These are phyloP conservation scores for Himalopsyche japonica DNA, from an alignment of 2,888 invertebrate species.

Conservation along the genomic window DNA sequence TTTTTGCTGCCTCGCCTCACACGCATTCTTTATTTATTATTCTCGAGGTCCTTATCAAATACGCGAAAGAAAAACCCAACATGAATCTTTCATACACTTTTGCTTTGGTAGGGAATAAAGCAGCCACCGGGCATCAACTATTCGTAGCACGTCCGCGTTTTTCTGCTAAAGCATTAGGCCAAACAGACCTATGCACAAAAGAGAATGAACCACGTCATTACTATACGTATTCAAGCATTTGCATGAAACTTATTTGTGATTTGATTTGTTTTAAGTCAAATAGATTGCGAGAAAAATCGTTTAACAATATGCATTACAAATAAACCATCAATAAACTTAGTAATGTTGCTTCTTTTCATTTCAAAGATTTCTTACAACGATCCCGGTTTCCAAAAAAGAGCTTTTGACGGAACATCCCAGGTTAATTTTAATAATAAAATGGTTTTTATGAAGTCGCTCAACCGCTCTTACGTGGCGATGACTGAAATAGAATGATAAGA, in stretches of 20 bases:
- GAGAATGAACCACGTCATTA: constrained; percentile 4
- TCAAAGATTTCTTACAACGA: no score
- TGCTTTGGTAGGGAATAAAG: constrained; percentile 18
- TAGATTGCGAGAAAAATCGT: not conserved
- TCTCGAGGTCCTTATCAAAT: constrained; percentile 23
- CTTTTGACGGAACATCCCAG: no score
- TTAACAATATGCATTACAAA: no score
- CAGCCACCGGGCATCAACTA: constrained; percentile 2
- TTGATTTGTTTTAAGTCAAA: no score
- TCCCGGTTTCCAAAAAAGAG: no score
- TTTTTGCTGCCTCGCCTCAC: not conserved
- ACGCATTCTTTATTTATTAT: constrained; percentile 12
- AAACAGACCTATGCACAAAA: not conserved
- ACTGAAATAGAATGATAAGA: no score
- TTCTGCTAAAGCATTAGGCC: constrained; percentile 5
- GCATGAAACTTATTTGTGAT: not conserved
- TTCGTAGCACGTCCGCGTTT: constrained; percentile 21
- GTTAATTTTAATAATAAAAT: no score
- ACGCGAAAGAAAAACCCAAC: constrained; percentile 13
- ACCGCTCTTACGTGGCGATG: no score
- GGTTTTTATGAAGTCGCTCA: no score
- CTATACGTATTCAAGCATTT: not conserved
- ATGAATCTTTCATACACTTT: constrained; percentile 29
- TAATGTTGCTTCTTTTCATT: no score
- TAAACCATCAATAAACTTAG: no score